Percentiles rank a stretch among this genome's conserved stretches.
Conservation (phyloP, 2,888 invertebrate species). For the Lepidonotus clava region DNA sequence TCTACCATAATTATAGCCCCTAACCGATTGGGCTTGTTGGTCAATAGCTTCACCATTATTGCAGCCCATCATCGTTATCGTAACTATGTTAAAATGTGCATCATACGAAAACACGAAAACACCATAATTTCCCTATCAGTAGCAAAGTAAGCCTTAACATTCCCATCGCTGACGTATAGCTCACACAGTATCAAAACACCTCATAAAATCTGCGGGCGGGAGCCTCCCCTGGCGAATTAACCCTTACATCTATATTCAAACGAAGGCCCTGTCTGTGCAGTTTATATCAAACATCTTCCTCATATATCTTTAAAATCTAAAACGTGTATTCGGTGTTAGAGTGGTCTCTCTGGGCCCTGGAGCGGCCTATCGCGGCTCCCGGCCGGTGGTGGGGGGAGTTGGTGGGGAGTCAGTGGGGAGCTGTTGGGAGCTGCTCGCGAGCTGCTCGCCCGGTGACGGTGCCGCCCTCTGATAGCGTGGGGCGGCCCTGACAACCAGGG, state of each 20-base stretch:
- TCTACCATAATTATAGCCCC: too few species aligned
- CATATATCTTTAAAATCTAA: neutral
- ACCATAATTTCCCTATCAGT: too few species aligned
- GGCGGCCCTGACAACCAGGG: neutral
- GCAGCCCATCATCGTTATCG: too few species aligned
- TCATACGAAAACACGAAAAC: too few species aligned
- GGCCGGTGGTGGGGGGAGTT: neutral
- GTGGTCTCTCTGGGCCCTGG: neutral
- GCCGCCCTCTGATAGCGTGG: conserved; percentile 6
- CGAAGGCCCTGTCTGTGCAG: neutral
- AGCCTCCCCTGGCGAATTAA: too few species aligned
- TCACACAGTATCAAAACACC: too few species aligned
- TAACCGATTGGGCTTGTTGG: too few species aligned
- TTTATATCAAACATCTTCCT: neutral
- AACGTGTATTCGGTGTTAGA: neutral
- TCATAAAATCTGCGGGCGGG: too few species aligned
- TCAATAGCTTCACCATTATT: too few species aligned
- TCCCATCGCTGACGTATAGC: too few species aligned
- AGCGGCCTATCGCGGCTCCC: neutral
- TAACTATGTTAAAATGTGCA: too few species aligned
- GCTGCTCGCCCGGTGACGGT: neutral
- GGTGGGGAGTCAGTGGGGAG: neutral
- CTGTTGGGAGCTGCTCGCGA: neutral
- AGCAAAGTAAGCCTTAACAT: too few species aligned
- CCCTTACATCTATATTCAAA: neutral